Conservation (phyloP, 1,140 invertebrate genomes). For the Manduca sexta region DNA sequence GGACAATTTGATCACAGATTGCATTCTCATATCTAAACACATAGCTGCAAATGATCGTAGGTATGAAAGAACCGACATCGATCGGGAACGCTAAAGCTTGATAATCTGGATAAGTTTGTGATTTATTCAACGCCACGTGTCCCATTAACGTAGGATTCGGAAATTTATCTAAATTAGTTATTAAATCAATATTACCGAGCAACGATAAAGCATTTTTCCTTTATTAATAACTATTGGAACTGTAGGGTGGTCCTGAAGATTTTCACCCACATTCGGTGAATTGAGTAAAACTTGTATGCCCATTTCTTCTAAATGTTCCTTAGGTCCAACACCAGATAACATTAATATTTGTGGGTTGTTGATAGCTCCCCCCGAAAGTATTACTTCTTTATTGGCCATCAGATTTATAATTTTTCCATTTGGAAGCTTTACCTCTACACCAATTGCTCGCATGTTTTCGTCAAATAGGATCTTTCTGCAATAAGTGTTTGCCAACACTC, state of each 20-base stretch:
- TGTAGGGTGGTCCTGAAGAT: conserved; percentile 83
- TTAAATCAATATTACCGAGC: conserved; percentile 73
- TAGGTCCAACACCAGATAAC: conserved; percentile 49
- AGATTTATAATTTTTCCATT: conserved; percentile 19
- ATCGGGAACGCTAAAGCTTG: conserved; percentile 32
- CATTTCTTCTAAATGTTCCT: conserved; percentile 37
- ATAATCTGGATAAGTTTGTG: conserved; percentile 31
- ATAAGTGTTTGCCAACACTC: conserved; percentile 81
- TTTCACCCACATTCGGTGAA: conserved; percentile 78
- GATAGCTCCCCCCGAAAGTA: conserved; percentile 67
- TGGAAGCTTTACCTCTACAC: conserved; percentile 57
- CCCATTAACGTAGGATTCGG: conserved; percentile 83
- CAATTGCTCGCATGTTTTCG: conserved; percentile 69
- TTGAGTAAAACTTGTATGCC: conserved; percentile 69
- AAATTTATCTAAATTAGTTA: conserved; percentile 81
- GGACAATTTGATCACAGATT: conserved; percentile 29
- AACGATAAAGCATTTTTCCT: conserved; percentile 77
- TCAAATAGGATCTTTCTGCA: conserved; percentile 80
- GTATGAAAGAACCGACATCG: conserved; percentile 57
- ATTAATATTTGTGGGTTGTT: conserved; percentile 63
- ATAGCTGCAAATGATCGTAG: conserved; percentile 82
- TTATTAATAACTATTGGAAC: conserved; percentile 61
- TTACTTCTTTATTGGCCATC: conserved; percentile 61
- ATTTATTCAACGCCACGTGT: conserved; percentile 76
- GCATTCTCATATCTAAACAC: conserved; percentile 77